phyloP scores from a whole-genome alignment of 2,797 vertebrate genomes.

The Ctenochaetus hawaiiensis region DNA sequence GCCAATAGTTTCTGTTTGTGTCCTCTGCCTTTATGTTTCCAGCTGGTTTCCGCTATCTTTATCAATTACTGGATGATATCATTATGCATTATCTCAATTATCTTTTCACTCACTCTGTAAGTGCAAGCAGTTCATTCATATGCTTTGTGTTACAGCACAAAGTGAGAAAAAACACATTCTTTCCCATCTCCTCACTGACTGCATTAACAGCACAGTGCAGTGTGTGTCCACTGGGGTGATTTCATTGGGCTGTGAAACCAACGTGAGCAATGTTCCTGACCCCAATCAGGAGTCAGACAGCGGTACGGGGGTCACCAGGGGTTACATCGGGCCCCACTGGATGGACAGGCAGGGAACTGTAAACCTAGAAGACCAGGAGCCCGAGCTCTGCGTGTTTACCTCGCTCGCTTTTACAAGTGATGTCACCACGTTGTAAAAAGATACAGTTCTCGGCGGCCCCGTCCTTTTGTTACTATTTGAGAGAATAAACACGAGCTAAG shows the following conservation, averaged over 20 bases:
- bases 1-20: conserved; percentile 40
- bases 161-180: conserved; percentile 18
- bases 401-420: conserved; percentile 79
- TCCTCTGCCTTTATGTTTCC: conserved; percentile 44
- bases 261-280: conserved; percentile 74
- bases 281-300: conserved; percentile 71
- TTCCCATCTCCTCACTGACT: conserved; percentile 46
- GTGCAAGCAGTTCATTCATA: conserved; percentile 62
- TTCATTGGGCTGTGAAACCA: conserved; percentile 78
- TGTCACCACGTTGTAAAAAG: conserved; percentile 84
- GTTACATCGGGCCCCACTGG: conserved; percentile 54
- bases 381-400: conserved; percentile 73
- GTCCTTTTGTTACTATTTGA: conserved; percentile 80
- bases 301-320: conserved; percentile 60
- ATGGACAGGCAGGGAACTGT: conserved; percentile 71
- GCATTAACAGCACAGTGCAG: conserved; percentile 62
- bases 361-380: conserved; percentile 81
- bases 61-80: conserved; percentile 56
- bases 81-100: conserved; percentile 70
- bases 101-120: conserved; percentile 58
- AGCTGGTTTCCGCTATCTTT: conserved; percentile 59
- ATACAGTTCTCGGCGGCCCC: conserved; percentile 77
- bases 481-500: conserved; percentile 77
- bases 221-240: conserved; percentile 60
- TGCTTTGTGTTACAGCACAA: conserved; percentile 56